phyloP scores from a whole-genome alignment of 2,888 invertebrate species.

The Drosophila robusta region DNA sequence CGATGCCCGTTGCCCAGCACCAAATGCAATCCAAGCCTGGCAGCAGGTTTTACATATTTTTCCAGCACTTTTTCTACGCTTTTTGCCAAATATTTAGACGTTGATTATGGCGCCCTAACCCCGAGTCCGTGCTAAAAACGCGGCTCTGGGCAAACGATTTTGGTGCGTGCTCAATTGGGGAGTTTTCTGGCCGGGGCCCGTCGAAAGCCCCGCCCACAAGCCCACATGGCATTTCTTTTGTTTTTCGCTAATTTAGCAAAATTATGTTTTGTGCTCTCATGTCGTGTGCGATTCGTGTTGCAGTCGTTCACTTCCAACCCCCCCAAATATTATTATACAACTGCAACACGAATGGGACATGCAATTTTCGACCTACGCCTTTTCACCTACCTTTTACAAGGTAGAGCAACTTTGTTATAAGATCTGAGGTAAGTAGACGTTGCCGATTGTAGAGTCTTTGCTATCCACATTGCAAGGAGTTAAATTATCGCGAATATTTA shows the following conservation, averaged over 20 bases:
- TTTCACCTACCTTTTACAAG: conserved; percentile 1
- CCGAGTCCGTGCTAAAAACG: conserved; percentile 14
- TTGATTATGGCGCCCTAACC: conserved; percentile 64
- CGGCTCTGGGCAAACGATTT: conserved; percentile 67
- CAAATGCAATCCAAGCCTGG: conserved; percentile 61
- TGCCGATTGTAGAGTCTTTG: too few species aligned
- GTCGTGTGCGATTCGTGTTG: conserved; percentile 60
- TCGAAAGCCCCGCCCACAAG: conserved; percentile 31
- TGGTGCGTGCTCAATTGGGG: conserved; percentile 83
- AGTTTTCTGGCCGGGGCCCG: conserved; percentile 61
- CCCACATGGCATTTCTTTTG: conserved; percentile 72
- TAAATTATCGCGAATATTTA: too few species aligned
- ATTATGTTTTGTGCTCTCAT: conserved; percentile 75
- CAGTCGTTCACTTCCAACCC: conserved; percentile 34
- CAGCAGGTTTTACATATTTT: conserved; percentile 40
- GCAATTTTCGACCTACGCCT: conserved; percentile 55
- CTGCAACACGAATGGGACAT: conserved; percentile 71
- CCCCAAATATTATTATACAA: conserved; percentile 57
- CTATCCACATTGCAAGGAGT: too few species aligned
- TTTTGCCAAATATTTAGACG: conserved; percentile 77
- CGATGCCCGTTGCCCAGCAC: conserved; percentile 73
- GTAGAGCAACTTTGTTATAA: not conserved
- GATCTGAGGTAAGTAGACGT: not conserved
- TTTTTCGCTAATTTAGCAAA: conserved; percentile 82
- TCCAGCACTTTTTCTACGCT: conserved; percentile 25